These are phyloP conservation scores for Bugula neritina DNA, from an alignment of 2,888 invertebrate genomes.

Conservation along the genomic window DNA sequence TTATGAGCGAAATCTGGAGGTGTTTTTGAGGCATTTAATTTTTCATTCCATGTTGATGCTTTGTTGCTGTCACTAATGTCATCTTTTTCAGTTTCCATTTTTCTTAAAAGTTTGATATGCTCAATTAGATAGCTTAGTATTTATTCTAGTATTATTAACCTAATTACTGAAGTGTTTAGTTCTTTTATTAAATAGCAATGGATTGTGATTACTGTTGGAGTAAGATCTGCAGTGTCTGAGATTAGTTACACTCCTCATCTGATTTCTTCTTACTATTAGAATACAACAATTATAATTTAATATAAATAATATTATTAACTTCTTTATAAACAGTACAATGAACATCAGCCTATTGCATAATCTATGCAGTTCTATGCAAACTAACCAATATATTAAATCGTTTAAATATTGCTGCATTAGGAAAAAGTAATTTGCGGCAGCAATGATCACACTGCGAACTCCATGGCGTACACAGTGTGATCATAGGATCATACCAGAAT, in stretches of 20 bases:
- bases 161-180: conserved; percentile 24
- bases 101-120: neutral
- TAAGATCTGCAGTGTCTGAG: conserved; percentile 14
- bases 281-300: neutral
- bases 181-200: neutral
- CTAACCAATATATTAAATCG: no score
- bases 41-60: neutral
- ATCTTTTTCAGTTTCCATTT: neutral
- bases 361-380: no score
- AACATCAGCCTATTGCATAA: neutral
- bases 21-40: no score
- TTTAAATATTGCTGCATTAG: no score
- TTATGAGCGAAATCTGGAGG: no score
- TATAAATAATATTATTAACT: neutral
- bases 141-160: neutral
- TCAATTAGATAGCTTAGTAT: neutral
- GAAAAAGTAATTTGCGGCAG: no score
- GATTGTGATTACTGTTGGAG: conserved; percentile 20
- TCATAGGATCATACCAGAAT: no score
- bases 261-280: conserved; percentile 8
- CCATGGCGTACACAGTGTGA: no score
- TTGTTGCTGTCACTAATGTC: neutral
- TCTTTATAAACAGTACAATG: neutral
- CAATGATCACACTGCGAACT: no score
- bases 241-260: conserved; percentile 6